These are phyloP conservation scores for Ellobium chinense DNA, from an alignment of 2,888 invertebrate species.

Conservation along the genomic window DNA sequence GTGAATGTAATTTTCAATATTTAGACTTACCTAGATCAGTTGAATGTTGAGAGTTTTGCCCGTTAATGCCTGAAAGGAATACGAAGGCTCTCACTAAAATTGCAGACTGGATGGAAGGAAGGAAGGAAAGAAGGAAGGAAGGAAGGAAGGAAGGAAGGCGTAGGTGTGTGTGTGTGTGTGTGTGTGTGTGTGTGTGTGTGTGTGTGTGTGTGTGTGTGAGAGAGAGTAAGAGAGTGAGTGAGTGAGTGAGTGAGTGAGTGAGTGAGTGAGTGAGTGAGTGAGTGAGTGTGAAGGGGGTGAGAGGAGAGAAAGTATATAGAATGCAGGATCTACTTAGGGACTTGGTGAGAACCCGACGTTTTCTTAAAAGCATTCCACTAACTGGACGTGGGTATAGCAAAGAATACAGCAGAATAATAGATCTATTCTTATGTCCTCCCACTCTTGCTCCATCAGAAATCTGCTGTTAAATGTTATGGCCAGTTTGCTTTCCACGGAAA, in stretches of 20 bases:
- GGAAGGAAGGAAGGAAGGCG: conserved; percentile 25
- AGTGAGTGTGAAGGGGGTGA: not conserved
- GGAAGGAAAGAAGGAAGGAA: conserved; percentile 29
- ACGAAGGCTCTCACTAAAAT: not conserved
- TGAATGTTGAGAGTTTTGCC: too few relatives aligned
- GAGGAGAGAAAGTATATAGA: not conserved
- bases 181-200: not conserved
- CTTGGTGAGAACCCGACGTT: too few relatives aligned
- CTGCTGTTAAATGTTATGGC: too few relatives aligned
- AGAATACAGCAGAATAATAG: too few relatives aligned
- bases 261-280: not conserved
- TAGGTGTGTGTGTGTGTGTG: conserved; percentile 21
- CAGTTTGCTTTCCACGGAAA: too few relatives aligned
- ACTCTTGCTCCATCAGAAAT: too few relatives aligned
- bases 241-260: not conserved
- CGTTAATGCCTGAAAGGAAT: not conserved
- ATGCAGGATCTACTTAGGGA: too few relatives aligned
- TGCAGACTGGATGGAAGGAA: not conserved
- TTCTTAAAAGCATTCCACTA: too few relatives aligned
- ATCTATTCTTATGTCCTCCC: too few relatives aligned
- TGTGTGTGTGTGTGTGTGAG: not conserved
- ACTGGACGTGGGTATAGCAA: too few relatives aligned
- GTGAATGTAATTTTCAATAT: not conserved
- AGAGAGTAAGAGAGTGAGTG: conserved; percentile 19
- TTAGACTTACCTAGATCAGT: too few relatives aligned